Conservation (phyloP, 2,888 invertebrate genomes). For the Harpalus rubripes region DNA sequence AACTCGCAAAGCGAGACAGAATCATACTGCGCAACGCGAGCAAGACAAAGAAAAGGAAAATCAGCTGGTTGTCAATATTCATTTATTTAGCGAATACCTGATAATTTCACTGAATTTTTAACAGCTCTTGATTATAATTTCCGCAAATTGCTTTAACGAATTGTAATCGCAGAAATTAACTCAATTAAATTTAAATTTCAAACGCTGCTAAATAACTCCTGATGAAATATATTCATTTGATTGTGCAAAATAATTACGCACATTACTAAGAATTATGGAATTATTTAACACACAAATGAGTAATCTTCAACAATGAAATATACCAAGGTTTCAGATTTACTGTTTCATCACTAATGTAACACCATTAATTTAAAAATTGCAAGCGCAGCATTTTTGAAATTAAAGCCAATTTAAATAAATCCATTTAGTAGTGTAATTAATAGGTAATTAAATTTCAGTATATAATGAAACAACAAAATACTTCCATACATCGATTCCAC, state of each 20-base stretch:
- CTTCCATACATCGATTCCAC: not conserved
- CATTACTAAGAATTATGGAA: conserved; percentile 41
- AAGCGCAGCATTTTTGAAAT: conserved; percentile 24
- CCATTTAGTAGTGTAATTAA: conserved; percentile 47
- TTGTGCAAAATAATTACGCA: conserved; percentile 45
- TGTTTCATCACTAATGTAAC: conserved; percentile 28
- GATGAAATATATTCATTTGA: not conserved
- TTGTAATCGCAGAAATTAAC: not conserved
- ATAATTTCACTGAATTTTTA: conserved; percentile 2
- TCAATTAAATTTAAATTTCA: conserved; percentile 20
- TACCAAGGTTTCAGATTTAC: conserved; percentile 47
- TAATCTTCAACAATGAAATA: conserved; percentile 52
- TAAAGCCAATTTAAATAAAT: conserved; percentile 64
- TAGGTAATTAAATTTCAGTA: conserved; percentile 25
- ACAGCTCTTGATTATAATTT: conserved; percentile 7
- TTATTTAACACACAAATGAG: conserved; percentile 37
- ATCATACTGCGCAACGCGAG: conserved; percentile 9
- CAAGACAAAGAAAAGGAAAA: conserved; percentile 42
- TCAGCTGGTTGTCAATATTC: conserved; percentile 59
- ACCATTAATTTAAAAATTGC: conserved; percentile 34
- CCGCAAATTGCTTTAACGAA: not conserved
- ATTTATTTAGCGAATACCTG: conserved; percentile 30
- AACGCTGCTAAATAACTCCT: conserved; percentile 6
- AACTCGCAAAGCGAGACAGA: conserved; percentile 43
- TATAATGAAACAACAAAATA: conserved; percentile 29